Conservation (phyloP, 2,888 invertebrate species). For the Caenorhabditis becei region DNA sequence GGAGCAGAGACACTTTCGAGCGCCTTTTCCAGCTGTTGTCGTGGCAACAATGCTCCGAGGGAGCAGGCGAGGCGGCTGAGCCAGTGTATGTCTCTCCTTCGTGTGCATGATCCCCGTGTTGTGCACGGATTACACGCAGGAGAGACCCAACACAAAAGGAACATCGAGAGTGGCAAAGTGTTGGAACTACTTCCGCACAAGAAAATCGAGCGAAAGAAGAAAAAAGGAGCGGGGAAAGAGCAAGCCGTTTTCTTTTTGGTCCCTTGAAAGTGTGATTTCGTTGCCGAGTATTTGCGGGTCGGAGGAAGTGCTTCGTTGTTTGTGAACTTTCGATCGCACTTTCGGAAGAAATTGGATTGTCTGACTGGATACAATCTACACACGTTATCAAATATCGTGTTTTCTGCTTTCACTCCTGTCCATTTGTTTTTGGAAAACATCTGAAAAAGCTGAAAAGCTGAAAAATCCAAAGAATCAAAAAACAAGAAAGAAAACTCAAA, state of each 20-base stretch:
- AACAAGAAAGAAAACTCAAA: too few species aligned
- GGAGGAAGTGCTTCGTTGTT: too few species aligned
- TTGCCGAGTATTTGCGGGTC: background rate
- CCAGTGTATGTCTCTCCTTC: background rate
- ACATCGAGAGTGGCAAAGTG: conserved; percentile 47
- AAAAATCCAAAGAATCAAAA: too few species aligned
- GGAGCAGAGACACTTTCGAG: conserved; percentile 4
- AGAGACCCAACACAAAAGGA: conserved; percentile 30
- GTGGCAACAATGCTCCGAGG: conserved; percentile 51
- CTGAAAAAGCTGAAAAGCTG: too few species aligned
- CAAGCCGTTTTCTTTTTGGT: conserved; percentile 1
- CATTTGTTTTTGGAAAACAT: too few species aligned
- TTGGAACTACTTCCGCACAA: conserved; percentile 49
- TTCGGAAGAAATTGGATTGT: too few species aligned
- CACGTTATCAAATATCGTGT: too few species aligned
- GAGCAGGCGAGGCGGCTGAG: conserved; percentile 7
- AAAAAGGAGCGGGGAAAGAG: background rate
- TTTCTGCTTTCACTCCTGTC: too few species aligned
- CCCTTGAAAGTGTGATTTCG: background rate
- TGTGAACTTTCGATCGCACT: too few species aligned
- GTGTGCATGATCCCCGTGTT: conserved; percentile 35
- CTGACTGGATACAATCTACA: too few species aligned
- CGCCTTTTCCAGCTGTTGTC: conserved; percentile 54
- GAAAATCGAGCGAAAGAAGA: background rate
- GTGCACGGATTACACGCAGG: conserved; percentile 21